Conservation (phyloP, 2,888 invertebrate genomes). For the Drosophila paucipuncta region DNA sequence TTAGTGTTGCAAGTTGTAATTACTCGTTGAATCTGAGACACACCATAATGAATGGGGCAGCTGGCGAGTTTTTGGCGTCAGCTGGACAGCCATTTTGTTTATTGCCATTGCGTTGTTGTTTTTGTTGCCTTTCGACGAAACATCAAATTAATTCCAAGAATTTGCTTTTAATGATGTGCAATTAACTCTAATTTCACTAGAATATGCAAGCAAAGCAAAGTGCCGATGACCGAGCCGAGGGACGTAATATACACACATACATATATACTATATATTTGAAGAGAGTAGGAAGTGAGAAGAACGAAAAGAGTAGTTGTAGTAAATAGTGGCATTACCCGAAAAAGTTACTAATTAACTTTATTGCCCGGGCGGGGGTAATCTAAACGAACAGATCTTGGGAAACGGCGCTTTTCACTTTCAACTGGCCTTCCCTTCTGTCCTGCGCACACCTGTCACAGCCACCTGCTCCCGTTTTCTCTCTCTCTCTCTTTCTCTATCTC, state of each 20-base stretch:
- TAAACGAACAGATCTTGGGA: conserved; percentile 57
- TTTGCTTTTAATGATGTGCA: conserved; percentile 73
- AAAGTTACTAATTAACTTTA: conserved; percentile 74
- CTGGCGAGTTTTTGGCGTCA: conserved; percentile 34
- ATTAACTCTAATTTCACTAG: conserved; percentile 75
- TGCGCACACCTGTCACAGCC: conserved; percentile 20
- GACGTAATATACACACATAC: background rate
- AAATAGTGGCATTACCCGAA: conserved; percentile 27
- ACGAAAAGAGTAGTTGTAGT: background rate
- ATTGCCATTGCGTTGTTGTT: conserved; percentile 26
- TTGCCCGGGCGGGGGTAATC: conserved; percentile 50
- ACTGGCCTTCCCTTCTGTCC: conserved; percentile 14
- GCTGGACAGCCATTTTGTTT: conserved; percentile 71
- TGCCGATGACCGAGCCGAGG: conserved; percentile 38
- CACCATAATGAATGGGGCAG: conserved; percentile 61
- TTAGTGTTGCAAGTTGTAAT: conserved; percentile 53
- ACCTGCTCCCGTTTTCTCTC: background rate
- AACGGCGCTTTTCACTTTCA: conserved; percentile 60
- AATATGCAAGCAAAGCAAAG: conserved; percentile 76
- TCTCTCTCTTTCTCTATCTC: background rate
- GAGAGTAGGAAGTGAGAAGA: background rate
- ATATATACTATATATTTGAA: background rate
- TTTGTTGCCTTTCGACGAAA: conserved; percentile 51
- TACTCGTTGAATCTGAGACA: conserved; percentile 62
- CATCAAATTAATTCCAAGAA: conserved; percentile 73